phyloP scores from a whole-genome alignment of 1,140 invertebrate species.

The Parapsyche elsis region DNA sequence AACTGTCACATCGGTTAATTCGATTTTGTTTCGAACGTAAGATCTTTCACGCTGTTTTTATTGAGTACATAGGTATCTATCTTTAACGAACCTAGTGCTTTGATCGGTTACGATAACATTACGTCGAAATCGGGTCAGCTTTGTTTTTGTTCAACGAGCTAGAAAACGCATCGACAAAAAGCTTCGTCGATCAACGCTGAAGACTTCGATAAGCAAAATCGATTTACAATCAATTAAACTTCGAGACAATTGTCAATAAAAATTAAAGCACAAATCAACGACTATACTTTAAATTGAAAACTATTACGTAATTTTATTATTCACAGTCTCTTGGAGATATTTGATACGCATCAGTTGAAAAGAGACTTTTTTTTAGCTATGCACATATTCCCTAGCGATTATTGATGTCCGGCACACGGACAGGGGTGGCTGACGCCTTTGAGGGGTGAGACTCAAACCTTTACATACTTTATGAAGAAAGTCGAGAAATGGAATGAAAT shows the following conservation, averaged over 20 bases:
- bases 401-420: conserved; percentile 1
- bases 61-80: no score
- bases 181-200: no score
- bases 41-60: not conserved
- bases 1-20: not conserved
- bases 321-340: not conserved
- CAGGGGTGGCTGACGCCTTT: not conserved
- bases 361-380: not conserved
- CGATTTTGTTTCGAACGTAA: not conserved
- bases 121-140: no score
- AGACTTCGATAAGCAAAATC: no score
- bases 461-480: conserved; percentile 19
- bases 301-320: not conserved
- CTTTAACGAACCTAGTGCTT: no score
- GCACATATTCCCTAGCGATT: not conserved
- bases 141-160: no score
- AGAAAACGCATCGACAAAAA: no score
- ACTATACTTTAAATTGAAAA: no score
- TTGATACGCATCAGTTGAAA: not conserved
- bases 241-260: no score
- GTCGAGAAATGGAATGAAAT: conserved; percentile 47
- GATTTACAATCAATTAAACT: no score
- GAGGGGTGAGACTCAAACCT: conserved; percentile 1
- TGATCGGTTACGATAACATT: no score
- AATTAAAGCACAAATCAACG: no score